Evolutionary conservation across 2,113 vertebrate species (phyloP), one percentile per base, ranked within the genome.

Genomic region (Colius striatus): DNA sequence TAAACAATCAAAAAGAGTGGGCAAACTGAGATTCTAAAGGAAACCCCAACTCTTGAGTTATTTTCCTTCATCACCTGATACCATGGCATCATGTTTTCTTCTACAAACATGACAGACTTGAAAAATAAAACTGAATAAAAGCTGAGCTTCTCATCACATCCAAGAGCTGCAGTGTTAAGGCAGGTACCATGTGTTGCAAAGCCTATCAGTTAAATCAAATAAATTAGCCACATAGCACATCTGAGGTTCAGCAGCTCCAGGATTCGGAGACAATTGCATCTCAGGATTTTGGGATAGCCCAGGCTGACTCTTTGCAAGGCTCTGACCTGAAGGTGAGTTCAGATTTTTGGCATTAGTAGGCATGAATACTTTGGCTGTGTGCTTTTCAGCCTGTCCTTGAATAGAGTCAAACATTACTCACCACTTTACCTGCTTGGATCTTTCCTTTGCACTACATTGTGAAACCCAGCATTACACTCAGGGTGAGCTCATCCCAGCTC

Each of bases 21-120:
- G 29, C 13, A 60, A 58, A 29, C 10, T 3, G 73, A 66, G 51
- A 14, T 80, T 51, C 38, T 43, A 79, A 91, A 74, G 75, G 62
- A 66, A 77, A 54, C 3, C 5, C 32, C 61, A 23, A 9, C 1
- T 79, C 87, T 45, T 0, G 30, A 25, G n/a, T 7, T 41, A 57
- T 80, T 91, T 86, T 72, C 19, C 41, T 73, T 29, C 66, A 3
- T 84, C 61, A 38, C 53, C 70, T 60, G 60, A 4, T 4, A 14
- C 19, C 43, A 2, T 0, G 0, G 45, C 6, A 1, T 34, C 67
- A 4, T 3, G 0, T 80, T 80, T 55, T 70, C 34, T 45, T 80
- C 74, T 70, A 82, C 55, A 54, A 60, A 38, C 9, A 3, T 1
- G 55, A 16, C 34, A 23, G 17, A 25, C 51, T 12, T 36, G 32